phyloP scores from a whole-genome alignment of 1,140 invertebrate species.

The Ceratina japonica region DNA sequence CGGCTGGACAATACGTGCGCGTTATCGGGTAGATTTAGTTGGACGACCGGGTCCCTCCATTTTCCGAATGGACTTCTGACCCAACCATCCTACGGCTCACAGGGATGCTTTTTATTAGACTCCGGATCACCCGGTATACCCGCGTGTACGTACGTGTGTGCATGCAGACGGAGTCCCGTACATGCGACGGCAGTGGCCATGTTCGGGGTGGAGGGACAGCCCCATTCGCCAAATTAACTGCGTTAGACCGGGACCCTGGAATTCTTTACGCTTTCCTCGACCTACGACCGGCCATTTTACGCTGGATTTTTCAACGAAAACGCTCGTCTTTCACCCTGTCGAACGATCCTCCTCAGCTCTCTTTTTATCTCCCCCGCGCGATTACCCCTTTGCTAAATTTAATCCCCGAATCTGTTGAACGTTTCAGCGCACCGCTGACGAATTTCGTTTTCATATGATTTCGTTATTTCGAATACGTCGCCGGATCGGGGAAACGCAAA shows the following conservation, averaged over 20 bases:
- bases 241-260: constrained; percentile 66
- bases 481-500: too few relatives aligned
- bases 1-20: constrained; percentile 73
- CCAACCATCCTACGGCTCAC: constrained; percentile 67
- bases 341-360: not conserved
- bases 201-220: constrained; percentile 71
- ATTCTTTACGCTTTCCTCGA: constrained; percentile 74
- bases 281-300: constrained; percentile 73
- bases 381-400: constrained; percentile 34
- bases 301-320: constrained; percentile 66
- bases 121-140: constrained; percentile 71
- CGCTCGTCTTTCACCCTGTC: constrained; percentile 18
- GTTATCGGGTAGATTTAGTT: constrained; percentile 79
- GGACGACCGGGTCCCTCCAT: constrained; percentile 77
- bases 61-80: constrained; percentile 80
- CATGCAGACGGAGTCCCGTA: constrained; percentile 47
- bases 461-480: too few relatives aligned
- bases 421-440: not conserved
- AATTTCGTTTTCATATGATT: not conserved
- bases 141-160: constrained; percentile 16
- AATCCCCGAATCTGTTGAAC: not conserved
- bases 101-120: constrained; percentile 79
- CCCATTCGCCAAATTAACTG: constrained; percentile 79
- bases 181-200: constrained; percentile 68
- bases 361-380: constrained; percentile 58